Base-by-base conservation (phyloP, 2,888 invertebrate species). In the Blastobasis lacticolella region DNA sequence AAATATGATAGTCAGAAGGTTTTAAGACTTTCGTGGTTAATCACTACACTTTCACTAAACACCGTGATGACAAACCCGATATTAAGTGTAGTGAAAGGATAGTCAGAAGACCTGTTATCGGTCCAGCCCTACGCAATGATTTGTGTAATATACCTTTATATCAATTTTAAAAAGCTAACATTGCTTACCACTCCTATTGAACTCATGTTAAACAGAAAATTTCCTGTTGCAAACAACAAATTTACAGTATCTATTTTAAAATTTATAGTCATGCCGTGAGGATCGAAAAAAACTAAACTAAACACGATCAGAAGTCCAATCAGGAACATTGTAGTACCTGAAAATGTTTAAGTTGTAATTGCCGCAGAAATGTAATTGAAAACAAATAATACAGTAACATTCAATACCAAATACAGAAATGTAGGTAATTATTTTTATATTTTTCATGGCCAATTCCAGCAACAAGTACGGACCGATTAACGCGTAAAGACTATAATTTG, bases 341-440 rank as follows among this genome's bases (percentile, higher is more conserved):
- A 49, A 41, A 49, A 10, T 45, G 10, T n/a, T 44, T 44, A 10
- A 10, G 4, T 6, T 44, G 6, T 8, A 44, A 10, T 6, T 44
- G 6, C 10, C 44, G n/a, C 10, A 4, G 10, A 44, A 44, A 44
- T 7, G 44, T n/a, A 44, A 38, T 10, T 6, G 9, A 9, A 10
- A 46, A 37, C 9, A n/a, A 47, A 51, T 47, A 43, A 44, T 38
- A 43, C 38, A 49, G 23, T 37, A 46, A 48, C 37, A 9, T n/a
- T 48, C 42, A 9, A 57, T 62, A 81, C 81, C 81, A 4, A 68
- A 5, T 68, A 78, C 60, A 5, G 77, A 69, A 37, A 78, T 64
- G 46, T 81, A 79, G 60, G 75, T 76, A 56, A 81, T 60, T 4
- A 73, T 61, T 59, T 69, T 71, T 36, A 81, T 61, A 37, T 61